These are phyloP conservation scores for Acropternis orthonyx DNA, from an alignment of 2,797 vertebrate genomes.

Conservation along the genomic window DNA sequence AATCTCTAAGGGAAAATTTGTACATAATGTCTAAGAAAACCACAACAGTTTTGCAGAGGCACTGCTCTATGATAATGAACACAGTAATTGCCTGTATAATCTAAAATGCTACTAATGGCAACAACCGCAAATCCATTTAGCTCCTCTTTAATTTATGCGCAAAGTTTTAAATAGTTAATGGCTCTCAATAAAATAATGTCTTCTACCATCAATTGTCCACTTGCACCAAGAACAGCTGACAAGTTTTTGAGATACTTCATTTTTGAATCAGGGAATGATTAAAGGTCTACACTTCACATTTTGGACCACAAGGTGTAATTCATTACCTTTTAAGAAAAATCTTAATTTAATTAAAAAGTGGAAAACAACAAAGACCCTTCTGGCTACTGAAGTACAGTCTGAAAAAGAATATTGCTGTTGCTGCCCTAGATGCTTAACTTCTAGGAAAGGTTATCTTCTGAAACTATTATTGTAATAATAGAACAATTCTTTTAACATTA, in stretches of 20 bases:
- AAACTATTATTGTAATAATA: not conserved
- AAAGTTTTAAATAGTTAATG: slow-evolving; percentile 79
- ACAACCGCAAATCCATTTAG: slow-evolving; percentile 80
- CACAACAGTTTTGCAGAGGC: slow-evolving; percentile 72
- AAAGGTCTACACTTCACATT: not conserved
- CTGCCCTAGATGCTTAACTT: not conserved
- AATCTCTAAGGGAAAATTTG: slow-evolving; percentile 77
- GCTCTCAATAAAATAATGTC: slow-evolving; percentile 74
- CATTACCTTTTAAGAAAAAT: not conserved
- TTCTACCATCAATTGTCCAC: slow-evolving; percentile 64
- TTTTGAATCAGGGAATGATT: not conserved
- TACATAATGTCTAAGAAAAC: slow-evolving; percentile 68
- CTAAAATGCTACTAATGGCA: slow-evolving; percentile 81
- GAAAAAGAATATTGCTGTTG: not conserved
- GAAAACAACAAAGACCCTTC: not conserved
- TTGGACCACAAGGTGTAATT: not conserved
- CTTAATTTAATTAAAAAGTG: not conserved
- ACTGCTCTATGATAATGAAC: slow-evolving; percentile 74
- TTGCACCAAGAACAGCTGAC: not conserved
- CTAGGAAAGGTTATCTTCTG: not conserved
- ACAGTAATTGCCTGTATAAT: slow-evolving; percentile 82
- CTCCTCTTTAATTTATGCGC: slow-evolving; percentile 81
- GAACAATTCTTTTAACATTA: not conserved
- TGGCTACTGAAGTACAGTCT: not conserved
- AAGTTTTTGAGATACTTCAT: not conserved